Conservation (phyloP, 2,797 vertebrate genomes). For the Diplodus sargus region DNA sequence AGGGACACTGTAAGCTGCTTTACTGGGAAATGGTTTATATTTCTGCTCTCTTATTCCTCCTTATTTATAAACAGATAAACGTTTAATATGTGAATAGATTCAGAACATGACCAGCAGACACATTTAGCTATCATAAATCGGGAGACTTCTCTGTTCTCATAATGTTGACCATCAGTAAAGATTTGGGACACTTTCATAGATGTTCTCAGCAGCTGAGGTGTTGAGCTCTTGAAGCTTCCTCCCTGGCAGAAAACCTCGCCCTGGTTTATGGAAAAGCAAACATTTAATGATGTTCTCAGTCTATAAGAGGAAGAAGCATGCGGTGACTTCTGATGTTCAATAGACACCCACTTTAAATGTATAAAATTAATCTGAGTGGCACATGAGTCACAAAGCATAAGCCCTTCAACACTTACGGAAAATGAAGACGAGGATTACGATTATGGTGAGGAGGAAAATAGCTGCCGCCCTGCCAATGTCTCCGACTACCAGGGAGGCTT, state of each 20-base stretch:
- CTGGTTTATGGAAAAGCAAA: constrained; percentile 59
- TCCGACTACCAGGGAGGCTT: not conserved
- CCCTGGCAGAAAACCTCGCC: constrained; percentile 9
- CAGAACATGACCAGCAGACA: not conserved
- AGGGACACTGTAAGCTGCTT: not conserved
- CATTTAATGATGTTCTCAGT: constrained; percentile 3
- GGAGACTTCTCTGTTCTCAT: not conserved
- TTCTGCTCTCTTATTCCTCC: not conserved
- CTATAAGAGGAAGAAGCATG: not conserved
- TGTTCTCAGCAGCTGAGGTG: constrained; percentile 45
- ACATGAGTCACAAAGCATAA: constrained; percentile 2
- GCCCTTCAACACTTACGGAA: constrained; percentile 1
- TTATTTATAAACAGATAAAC: constrained; percentile 1
- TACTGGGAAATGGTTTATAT: not conserved
- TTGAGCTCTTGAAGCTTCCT: not conserved
- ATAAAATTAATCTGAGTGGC: constrained; percentile 2
- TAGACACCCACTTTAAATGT: constrained; percentile 21
- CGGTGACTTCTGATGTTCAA: constrained; percentile 10
- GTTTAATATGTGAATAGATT: constrained; percentile 9
- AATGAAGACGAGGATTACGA: constrained; percentile 7
- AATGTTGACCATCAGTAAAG: constrained; percentile 1
- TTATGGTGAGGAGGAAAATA: constrained; percentile 4
- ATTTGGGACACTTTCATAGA: constrained; percentile 54
- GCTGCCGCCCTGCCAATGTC: not conserved
- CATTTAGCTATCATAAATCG: not conserved